Evolutionary conservation across 2,888 invertebrate species (phyloP).

Genomic region (Macropis europaea): DNA sequence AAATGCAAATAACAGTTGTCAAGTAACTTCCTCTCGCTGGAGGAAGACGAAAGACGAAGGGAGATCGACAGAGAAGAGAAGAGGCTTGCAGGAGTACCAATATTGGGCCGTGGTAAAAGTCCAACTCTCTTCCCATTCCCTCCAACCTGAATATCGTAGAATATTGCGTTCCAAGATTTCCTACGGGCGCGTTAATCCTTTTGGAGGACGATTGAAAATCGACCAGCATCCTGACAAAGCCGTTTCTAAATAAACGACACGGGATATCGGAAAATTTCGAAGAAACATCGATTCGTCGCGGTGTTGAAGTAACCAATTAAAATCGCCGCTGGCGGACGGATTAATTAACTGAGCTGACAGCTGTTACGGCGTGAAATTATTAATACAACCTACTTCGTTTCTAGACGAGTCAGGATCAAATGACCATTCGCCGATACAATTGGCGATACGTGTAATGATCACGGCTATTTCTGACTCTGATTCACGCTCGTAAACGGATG

Average conservation of each 20-base stretch:
- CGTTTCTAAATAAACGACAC: too few relatives aligned
- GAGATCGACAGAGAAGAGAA: constrained; percentile 57
- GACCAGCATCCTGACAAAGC: too few relatives aligned
- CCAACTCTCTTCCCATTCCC: constrained; percentile 52
- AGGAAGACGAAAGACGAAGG: constrained; percentile 23
- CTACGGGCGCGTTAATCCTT: constrained; percentile 65
- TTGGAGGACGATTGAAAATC: constrained; percentile 55
- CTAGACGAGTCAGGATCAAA: constrained; percentile 41
- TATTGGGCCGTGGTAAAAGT: constrained; percentile 75
- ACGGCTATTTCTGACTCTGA: constrained; percentile 65
- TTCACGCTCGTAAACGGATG: constrained; percentile 40
- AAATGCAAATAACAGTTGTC: constrained; percentile 77
- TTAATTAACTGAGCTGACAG: constrained; percentile 46
- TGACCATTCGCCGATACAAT: constrained; percentile 63
- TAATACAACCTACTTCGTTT: constrained; percentile 55
- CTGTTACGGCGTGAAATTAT: constrained; percentile 53
- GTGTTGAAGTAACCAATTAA: constrained; percentile 9
- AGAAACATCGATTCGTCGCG: neutral
- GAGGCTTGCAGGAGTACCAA: constrained; percentile 69
- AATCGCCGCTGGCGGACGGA: constrained; percentile 20
- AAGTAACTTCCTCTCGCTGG: constrained; percentile 66
- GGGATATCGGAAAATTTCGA: neutral
- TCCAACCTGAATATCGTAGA: constrained; percentile 66
- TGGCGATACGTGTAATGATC: constrained; percentile 59
- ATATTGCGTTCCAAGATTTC: constrained; percentile 69